These are phyloP conservation scores for Drosophila acutilabella DNA, from an alignment of 2,888 invertebrate genomes.

Conservation along the genomic window DNA sequence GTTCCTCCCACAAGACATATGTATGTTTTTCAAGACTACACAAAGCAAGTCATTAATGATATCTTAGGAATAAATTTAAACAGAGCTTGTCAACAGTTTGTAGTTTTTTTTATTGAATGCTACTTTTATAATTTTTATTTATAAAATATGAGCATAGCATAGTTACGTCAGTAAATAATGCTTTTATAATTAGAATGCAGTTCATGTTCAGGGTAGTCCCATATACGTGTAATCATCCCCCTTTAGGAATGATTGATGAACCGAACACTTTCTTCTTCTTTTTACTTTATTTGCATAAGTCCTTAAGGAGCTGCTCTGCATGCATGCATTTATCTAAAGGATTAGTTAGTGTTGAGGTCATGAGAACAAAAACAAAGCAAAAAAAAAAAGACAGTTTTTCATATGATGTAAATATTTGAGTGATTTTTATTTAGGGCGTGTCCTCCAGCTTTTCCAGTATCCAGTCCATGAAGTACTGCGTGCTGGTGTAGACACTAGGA, in stretches of 20 bases:
- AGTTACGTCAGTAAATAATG: not conserved
- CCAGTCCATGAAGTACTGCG: conserved; percentile 88
- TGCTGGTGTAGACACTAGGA: conserved; percentile 88
- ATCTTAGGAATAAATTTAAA: no score
- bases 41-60: no score
- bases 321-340: conserved; percentile 40
- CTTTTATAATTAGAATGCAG: conserved; percentile 64
- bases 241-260: conserved; percentile 69
- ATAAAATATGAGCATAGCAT: not conserved
- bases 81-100: no score
- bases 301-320: conserved; percentile 27
- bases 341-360: conserved; percentile 51
- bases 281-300: conserved; percentile 66
- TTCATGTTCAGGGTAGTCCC: conserved; percentile 45
- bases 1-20: not conserved
- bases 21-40: no score
- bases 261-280: conserved; percentile 21
- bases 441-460: conserved; percentile 85
- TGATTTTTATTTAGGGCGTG: conserved; percentile 56
- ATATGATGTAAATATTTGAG: conserved; percentile 49
- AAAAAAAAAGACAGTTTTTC: conserved; percentile 19
- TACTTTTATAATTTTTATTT: no score
- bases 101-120: no score
- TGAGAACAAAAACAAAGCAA: conserved; percentile 62
- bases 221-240: conserved; percentile 2